Evolutionary conservation across 2,888 invertebrate species (phyloP).

Genomic region (Pristionchus mayeri): DNA sequence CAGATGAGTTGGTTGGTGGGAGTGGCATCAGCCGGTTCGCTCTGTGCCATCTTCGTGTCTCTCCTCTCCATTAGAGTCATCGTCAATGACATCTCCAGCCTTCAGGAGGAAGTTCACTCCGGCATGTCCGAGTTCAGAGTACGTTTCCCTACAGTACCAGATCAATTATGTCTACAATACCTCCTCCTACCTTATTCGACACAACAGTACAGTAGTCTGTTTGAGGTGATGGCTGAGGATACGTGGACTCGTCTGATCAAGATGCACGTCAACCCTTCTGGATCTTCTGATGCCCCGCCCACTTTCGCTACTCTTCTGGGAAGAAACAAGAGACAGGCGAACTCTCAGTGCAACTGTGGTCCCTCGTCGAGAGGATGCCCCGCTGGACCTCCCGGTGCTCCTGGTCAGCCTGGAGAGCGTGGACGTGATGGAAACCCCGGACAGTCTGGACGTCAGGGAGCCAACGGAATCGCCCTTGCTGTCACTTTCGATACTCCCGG

Average conservation of each 20-base stretch:
- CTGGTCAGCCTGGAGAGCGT: constrained; percentile 62
- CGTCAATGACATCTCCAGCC: constrained; percentile 63
- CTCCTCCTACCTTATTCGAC: too few relatives aligned
- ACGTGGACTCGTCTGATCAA: constrained; percentile 47
- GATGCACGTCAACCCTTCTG: constrained; percentile 45
- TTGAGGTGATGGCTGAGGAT: constrained; percentile 47
- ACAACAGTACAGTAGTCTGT: not conserved
- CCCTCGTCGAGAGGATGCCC: constrained; percentile 55
- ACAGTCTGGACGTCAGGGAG: constrained; percentile 60
- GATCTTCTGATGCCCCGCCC: constrained; percentile 46
- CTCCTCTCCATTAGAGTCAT: constrained; percentile 60
- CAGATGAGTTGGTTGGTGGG: constrained; percentile 53
- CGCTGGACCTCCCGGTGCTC: constrained; percentile 65
- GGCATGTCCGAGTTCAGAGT: constrained; percentile 62
- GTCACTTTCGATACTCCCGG: constrained; percentile 63
- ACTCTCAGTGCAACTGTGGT: constrained; percentile 47
- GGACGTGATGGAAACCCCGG: constrained; percentile 63
- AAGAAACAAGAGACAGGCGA: constrained; percentile 47
- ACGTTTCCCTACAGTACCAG: too few relatives aligned
- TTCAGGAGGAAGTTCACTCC: constrained; percentile 60
- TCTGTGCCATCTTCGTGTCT: constrained; percentile 59
- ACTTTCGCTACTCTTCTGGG: constrained; percentile 47
- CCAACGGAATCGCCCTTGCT: constrained; percentile 62
- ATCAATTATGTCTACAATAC: too few relatives aligned
- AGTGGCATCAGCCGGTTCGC: constrained; percentile 61